Base-by-base conservation (phyloP, 2,797 vertebrate genomes). In the Epinephelus awoara region DNA sequence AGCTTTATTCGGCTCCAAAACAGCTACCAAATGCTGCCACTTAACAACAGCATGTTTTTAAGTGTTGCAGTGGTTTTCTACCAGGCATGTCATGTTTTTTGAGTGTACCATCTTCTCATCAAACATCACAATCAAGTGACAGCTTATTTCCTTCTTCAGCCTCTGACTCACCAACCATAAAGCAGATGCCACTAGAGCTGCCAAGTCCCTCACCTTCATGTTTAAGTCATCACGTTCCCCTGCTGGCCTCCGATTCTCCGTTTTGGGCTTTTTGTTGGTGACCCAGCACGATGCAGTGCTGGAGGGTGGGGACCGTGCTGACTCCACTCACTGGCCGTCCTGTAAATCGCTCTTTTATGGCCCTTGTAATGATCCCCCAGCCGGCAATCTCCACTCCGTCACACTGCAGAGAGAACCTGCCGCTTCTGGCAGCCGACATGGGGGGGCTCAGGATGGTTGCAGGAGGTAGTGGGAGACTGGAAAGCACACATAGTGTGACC, bases 281-380 rank as follows among this genome's bases (percentile, higher is more conserved):
- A 89, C 84, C 88, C 88, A 83, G 87, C 69, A 87, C 79, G 72
- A 57, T 66, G 85, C 88, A 82, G 71, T 71, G 82, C 90, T 68
- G 70, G 75, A 82, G 87, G 86, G 84, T 72, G 76, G 80, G 81
- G 77, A 79, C 83, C 79, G 72, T 92, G 92, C 94, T 94, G 94
- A 93, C 92, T 93, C 91, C 85, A 88, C 91, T 93, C 89, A 84
- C 92, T 84, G 84, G 80, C 84, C 81, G 69, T 90, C 93, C 92
- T 92, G 92, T 94, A 95, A 95, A 96, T 96, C 80, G 89, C 85
- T 93, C 86, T 95, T 96, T 95, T 95, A 96, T 94, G 91, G 91
- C 87, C 88, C 86, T 88, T 91, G 90, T 95, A 95, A 96, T 94
- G 93, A 92, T 92, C 90, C 94, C 94, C 94, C 77, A 89, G 93